Evolutionary conservation across 2,888 invertebrate species (phyloP), one percentile per base, ranked within the genome.

Genomic region (Chelonus formosanus): DNA sequence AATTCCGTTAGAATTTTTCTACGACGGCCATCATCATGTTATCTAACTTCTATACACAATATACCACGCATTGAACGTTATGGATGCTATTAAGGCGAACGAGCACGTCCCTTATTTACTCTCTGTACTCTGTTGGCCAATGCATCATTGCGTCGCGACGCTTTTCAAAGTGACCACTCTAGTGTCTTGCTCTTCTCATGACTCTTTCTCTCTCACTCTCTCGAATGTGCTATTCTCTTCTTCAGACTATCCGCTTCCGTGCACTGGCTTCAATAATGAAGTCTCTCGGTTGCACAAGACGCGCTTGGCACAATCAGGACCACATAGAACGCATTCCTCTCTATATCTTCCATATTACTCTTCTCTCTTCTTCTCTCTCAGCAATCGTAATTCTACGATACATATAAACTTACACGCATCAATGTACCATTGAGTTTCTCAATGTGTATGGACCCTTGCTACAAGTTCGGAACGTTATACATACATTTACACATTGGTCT

Each of bases 241-340:
- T 68, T 63, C 67, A 48, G 66, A 69, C 65, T 72, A 73, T 74
- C 73, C 67, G 70, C 72, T 70, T 70, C 68, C 68, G 53, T 53
- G 61, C 52, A 61, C 61, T 53, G 44, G 34, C 61, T 53, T n/a
- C 53, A 53, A 61, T 61, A 61, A 61, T 53, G 53, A 32, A 44
- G 35, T 52, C 32, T 50, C 52, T 40, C 32, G 52, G 53, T 61
- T 61, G 31, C 34, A 53, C 44, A 53, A 61, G 61, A 44, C 44
- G 61, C 44, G 61, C 34, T 31, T 43, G 32, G 52, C 31, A 52
- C 44, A 35, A 53, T 53, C 61, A 44, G 53, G 61, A 52, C 53
- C 53, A 53, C 34, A 32, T 53, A 52, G 44, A 53, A 61, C 35
- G 53, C 61, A 61, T 64, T 70, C 10, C 65, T 61, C 62, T 48